Evolutionary conservation across 2,888 invertebrate genomes (phyloP).

Genomic region (Diarsia brunnea): DNA sequence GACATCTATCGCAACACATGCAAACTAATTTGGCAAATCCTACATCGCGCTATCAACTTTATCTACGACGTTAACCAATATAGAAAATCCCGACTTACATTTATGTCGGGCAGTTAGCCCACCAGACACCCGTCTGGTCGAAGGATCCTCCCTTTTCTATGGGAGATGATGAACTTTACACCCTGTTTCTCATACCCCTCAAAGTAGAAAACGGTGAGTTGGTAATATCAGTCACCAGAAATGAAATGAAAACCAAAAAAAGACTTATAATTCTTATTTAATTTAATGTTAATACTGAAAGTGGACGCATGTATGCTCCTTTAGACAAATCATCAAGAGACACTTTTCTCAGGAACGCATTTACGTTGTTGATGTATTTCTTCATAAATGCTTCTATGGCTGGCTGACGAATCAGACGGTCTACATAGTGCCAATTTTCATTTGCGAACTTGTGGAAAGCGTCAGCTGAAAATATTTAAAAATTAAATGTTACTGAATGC

Average conservation of each 20-base stretch:
- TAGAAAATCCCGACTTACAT: no score
- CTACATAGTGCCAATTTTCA: conserved; percentile 51
- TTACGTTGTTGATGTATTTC: conserved; percentile 18
- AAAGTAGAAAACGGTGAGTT: not conserved
- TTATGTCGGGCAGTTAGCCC: no score
- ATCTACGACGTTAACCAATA: no score
- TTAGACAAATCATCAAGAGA: conserved; percentile 25
- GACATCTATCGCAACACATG: no score
- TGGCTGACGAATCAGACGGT: conserved; percentile 18
- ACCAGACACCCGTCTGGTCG: no score
- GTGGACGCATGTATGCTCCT: not conserved
- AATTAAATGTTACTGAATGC: not conserved
- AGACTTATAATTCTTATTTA: not conserved
- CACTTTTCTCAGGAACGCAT: conserved; percentile 11
- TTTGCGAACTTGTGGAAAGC: conserved; percentile 25
- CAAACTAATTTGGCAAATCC: no score
- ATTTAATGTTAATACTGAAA: conserved; percentile 1
- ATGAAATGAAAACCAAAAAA: not conserved
- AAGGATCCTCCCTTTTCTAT: no score
- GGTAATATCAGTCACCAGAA: not conserved
- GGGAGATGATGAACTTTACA: no score
- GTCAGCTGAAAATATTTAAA: conserved; percentile 29
- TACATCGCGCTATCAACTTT: no score
- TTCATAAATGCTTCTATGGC: conserved; percentile 12
- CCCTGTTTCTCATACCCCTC: no score